Percentiles rank a stretch among this genome's conserved stretches.
These are phyloP conservation scores for Dasyornis broadbenti DNA, from an alignment of 2,113 vertebrate genomes.

Conservation along the genomic window DNA sequence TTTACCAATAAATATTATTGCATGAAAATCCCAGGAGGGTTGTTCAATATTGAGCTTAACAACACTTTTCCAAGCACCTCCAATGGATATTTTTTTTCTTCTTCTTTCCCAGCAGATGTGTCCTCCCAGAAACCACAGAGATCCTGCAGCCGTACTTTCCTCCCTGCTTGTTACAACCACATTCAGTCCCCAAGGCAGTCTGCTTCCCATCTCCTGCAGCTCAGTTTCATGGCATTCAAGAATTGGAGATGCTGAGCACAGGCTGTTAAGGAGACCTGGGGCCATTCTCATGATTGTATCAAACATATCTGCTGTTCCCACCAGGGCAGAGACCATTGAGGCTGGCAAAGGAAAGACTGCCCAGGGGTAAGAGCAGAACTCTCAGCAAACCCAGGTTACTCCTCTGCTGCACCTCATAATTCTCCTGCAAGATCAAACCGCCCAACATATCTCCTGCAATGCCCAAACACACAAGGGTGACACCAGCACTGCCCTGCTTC, in stretches of 20 bases:
- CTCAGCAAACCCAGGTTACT: not conserved
- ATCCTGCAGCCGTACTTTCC: not conserved
- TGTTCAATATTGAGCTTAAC: not conserved
- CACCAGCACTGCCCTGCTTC: not conserved
- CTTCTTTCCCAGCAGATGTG: not conserved
- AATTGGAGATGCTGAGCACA: not conserved
- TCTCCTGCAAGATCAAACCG: not conserved
- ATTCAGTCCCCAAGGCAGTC: not conserved
- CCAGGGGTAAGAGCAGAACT: not conserved
- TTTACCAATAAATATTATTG: not conserved
- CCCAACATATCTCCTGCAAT: fast-evolving
- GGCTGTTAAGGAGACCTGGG: not conserved
- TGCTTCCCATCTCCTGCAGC: not conserved
- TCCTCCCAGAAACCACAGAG: not conserved
- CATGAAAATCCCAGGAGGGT: not conserved
- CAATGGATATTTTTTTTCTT: not conserved
- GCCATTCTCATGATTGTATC: not conserved
- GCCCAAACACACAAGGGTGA: too few species aligned
- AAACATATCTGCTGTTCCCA: not conserved
- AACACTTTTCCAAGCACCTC: not conserved
- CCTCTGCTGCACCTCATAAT: not conserved
- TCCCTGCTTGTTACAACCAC: not conserved
- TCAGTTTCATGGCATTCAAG: not conserved
- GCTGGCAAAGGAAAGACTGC: not conserved
- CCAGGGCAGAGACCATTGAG: not conserved